These are phyloP conservation scores for Actinia tenebrosa DNA, from an alignment of 64 coral and sea anemone genomes.

Conservation along the genomic window DNA sequence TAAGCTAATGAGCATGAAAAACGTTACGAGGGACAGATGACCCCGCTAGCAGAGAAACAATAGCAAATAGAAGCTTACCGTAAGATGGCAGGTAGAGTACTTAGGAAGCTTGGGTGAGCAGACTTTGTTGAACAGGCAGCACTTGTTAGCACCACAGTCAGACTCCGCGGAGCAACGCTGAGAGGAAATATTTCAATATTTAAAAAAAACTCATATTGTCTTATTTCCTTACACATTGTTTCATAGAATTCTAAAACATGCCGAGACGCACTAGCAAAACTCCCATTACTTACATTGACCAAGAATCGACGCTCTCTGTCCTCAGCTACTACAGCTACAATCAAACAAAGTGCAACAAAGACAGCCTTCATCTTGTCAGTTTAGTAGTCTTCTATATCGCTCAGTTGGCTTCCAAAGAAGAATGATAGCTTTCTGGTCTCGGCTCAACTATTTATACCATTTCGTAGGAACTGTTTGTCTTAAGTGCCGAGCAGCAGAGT, in stretches of 20 bases:
- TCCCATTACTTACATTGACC: background rate
- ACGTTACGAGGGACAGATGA: no score
- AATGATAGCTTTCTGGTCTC: background rate
- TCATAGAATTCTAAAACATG: background rate
- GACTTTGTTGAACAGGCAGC: constrained; percentile 46
- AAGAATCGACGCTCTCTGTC: constrained; percentile 12
- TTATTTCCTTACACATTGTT: background rate
- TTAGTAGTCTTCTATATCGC: background rate
- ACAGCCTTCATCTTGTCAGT: background rate
- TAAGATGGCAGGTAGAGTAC: constrained; percentile 46
- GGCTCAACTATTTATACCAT: background rate
- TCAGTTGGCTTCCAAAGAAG: background rate
- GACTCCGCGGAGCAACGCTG: constrained; percentile 35
- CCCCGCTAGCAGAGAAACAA: no score
- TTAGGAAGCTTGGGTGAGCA: constrained; percentile 51
- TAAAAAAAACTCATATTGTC: background rate
- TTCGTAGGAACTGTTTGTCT: background rate
- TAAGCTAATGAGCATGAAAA: no score
- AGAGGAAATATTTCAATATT: background rate
- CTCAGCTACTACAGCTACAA: background rate
- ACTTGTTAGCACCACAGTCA: constrained; percentile 52
- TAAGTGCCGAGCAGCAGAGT: background rate
- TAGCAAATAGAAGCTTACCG: constrained; percentile 21
- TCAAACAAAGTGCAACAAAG: background rate
- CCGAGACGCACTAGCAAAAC: background rate